A percentile compares a stretch with the other conserved stretches of the same genome.
Evolutionary conservation across 1,140 invertebrate genomes (phyloP).

Genomic region (Diploscapter pachys): DNA sequence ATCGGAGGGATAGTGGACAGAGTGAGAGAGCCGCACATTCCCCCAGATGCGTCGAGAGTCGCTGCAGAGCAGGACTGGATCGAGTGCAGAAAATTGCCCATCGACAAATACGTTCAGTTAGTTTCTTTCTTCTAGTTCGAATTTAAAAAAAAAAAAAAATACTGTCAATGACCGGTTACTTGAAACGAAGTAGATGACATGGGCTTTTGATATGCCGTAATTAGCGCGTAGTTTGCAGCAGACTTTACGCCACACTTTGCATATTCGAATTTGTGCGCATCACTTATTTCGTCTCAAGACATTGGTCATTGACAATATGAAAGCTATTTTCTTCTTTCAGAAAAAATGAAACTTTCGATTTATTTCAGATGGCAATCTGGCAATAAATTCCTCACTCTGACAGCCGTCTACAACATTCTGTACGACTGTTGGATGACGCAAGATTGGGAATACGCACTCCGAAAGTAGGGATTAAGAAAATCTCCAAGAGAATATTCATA

Average conservation of each 20-base stretch:
- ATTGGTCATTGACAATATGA: too few species aligned
- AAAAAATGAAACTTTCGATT: neutral
- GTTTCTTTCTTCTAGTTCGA: neutral
- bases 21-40: slow-evolving; percentile 40
- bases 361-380: slow-evolving; percentile 41
- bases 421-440: slow-evolving; percentile 34
- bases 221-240: neutral
- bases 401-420: slow-evolving; percentile 40
- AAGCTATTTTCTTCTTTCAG: neutral
- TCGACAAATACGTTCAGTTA: slow-evolving; percentile 38
- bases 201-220: neutral
- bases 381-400: slow-evolving; percentile 38
- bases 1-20: slow-evolving; percentile 49
- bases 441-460: slow-evolving; percentile 35
- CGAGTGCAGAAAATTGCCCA: slow-evolving; percentile 27
- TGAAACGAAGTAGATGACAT: neutral
- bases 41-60: slow-evolving; percentile 34
- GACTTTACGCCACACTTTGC: neutral
- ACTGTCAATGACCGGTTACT: neutral
- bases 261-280: neutral
- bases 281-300: neutral
- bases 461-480: slow-evolving; percentile 7
- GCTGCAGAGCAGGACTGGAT: slow-evolving; percentile 36
- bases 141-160: slow-evolving; percentile 3
- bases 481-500: neutral